A percentile compares a stretch with the other conserved stretches of the same genome.
Evolutionary conservation across 1,140 invertebrate genomes (phyloP).

Genomic region (Anoplophora glabripennis): DNA sequence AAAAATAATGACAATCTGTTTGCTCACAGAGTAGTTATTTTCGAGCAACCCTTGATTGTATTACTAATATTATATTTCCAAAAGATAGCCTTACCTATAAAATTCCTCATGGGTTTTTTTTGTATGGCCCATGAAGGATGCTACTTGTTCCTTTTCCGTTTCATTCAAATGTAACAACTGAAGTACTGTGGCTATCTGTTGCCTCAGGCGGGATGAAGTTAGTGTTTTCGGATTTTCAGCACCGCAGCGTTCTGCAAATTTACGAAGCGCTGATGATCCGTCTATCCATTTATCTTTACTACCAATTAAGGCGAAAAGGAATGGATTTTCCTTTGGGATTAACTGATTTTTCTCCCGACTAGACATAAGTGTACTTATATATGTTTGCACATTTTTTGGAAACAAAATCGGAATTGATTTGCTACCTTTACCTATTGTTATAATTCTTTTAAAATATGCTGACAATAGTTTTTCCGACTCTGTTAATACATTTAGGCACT

Average conservation of each 20-base stretch:
- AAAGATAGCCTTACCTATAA: conserved; percentile 24
- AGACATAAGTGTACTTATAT: conserved; percentile 7
- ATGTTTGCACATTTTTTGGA: conserved; percentile 19
- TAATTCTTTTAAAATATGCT: conserved; percentile 26
- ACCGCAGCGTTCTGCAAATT: conserved; percentile 22
- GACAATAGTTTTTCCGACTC: conserved; percentile 23
- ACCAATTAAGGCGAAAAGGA: conserved; percentile 17
- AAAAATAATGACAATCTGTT: too few relatives aligned
- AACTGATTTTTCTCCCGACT: conserved; percentile 11
- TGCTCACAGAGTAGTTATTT: too few relatives aligned
- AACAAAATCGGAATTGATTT: conserved; percentile 27
- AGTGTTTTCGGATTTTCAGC: conserved; percentile 20
- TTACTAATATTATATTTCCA: background rate
- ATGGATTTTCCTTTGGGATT: conserved; percentile 19
- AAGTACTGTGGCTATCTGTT: conserved; percentile 30
- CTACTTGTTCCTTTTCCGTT: conserved; percentile 28
- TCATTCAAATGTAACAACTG: conserved; percentile 29
- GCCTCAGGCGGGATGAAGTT: conserved; percentile 24
- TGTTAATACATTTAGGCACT: conserved; percentile 19
- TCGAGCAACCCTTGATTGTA: too few relatives aligned
- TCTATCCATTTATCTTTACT: conserved; percentile 16
- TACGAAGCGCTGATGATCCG: conserved; percentile 19
- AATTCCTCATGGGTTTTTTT: conserved; percentile 33
- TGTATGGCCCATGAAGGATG: conserved; percentile 30
- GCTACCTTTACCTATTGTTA: conserved; percentile 27